Evolutionary conservation across 2,797 vertebrate species (phyloP).

Genomic region (Coranthus polyacanthus): DNA sequence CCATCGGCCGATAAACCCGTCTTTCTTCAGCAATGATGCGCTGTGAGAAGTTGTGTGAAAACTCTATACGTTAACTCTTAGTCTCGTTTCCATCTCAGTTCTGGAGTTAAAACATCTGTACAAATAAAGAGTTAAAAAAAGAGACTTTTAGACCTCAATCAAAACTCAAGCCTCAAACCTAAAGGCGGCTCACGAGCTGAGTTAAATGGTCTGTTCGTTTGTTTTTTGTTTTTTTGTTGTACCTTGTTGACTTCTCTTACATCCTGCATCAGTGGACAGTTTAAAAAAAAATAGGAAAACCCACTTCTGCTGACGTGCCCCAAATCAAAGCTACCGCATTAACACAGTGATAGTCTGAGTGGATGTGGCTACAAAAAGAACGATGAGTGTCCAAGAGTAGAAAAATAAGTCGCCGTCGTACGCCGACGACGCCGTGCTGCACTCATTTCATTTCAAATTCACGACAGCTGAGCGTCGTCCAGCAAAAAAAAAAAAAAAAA

Average conservation of each 20-base stretch:
- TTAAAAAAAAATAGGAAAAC: slow-evolving; percentile 14
- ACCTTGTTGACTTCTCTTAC: slow-evolving; percentile 23
- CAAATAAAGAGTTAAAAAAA: slow-evolving; percentile 19
- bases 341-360: slow-evolving; percentile 74
- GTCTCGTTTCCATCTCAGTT: slow-evolving; percentile 19
- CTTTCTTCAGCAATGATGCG: slow-evolving; percentile 30
- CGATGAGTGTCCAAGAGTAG: slow-evolving; percentile 15
- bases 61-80: slow-evolving; percentile 8
- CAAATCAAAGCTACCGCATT: slow-evolving; percentile 58
- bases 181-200: slow-evolving; percentile 37
- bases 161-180: slow-evolving; percentile 19
- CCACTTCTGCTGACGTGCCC: slow-evolving; percentile 46
- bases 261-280: slow-evolving; percentile 37
- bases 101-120: slow-evolving; percentile 29
- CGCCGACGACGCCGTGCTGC: slow-evolving; percentile 36
- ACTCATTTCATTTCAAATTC: slow-evolving; percentile 28
- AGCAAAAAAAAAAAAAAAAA: slow-evolving; percentile 31
- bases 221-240: neutral
- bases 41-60: slow-evolving; percentile 31
- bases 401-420: slow-evolving; percentile 50
- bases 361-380: slow-evolving; percentile 66
- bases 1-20: slow-evolving; percentile 27
- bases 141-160: slow-evolving; percentile 17
- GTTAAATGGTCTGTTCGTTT: slow-evolving; percentile 22
- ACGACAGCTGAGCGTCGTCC: slow-evolving; percentile 39